Evolutionary conservation across 1,140 invertebrate genomes (phyloP).

Genomic region (Diabrotica undecimpunctata): DNA sequence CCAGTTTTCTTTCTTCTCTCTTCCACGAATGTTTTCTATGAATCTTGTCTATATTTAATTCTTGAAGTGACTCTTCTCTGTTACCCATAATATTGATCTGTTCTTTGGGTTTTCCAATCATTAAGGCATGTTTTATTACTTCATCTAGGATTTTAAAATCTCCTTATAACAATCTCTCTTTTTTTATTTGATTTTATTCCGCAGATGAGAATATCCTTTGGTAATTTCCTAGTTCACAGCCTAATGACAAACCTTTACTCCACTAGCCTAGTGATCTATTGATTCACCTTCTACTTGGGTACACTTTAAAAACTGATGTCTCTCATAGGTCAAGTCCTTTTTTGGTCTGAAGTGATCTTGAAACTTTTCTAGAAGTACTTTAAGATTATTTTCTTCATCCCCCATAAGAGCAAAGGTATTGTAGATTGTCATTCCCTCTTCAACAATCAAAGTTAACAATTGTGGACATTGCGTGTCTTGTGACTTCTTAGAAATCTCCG

Average conservation of each 20-base stretch:
- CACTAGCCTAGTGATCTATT: constrained; percentile 23
- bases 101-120: no score
- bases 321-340: constrained; percentile 28
- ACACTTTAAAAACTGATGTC: constrained; percentile 28
- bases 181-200: constrained; percentile 2
- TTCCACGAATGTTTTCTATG: no score
- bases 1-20: no score
- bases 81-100: no score
- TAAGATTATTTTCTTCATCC: constrained; percentile 33
- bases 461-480: constrained; percentile 38
- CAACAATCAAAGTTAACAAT: constrained; percentile 37
- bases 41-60: no score
- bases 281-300: constrained; percentile 15
- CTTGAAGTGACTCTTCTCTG: no score
- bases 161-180: constrained; percentile 13
- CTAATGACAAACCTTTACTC: constrained; percentile 18
- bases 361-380: constrained; percentile 29
- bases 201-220: constrained; percentile 18
- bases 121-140: no score
- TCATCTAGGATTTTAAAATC: constrained; percentile 17
- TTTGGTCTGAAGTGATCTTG: constrained; percentile 29
- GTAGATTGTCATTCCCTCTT: constrained; percentile 40
- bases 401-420: constrained; percentile 38
- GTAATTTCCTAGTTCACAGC: constrained; percentile 17
- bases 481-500: constrained; percentile 33